Evolutionary conservation across 23 tunicate genomes (phyloP).

Genomic region (Diplosoma virens): DNA sequence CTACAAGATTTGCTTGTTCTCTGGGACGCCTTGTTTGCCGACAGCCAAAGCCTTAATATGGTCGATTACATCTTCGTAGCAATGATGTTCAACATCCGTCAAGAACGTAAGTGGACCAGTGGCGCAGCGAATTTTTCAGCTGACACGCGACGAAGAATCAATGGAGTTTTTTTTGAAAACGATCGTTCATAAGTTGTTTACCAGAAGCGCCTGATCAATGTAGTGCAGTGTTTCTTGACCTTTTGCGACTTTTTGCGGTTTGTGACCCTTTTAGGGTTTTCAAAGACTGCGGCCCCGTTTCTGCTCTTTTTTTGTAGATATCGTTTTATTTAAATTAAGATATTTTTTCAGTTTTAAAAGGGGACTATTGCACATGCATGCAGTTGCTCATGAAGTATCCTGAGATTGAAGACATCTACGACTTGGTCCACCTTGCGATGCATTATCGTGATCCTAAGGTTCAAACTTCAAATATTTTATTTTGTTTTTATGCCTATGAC

Average conservation of each 20-base stretch:
- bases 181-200: too few relatives aligned
- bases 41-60: constrained; percentile 61
- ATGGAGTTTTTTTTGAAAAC: too few relatives aligned
- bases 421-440: constrained; percentile 61
- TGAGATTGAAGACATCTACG: constrained; percentile 74
- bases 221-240: too few relatives aligned
- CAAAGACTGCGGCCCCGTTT: too few relatives aligned
- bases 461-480: background rate
- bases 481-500: background rate
- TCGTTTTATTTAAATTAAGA: too few relatives aligned
- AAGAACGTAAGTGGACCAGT: constrained; percentile 63
- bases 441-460: constrained; percentile 51
- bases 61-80: constrained; percentile 96
- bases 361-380: constrained; percentile 74
- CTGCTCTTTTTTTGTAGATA: too few relatives aligned
- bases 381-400: constrained; percentile 81
- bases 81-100: constrained; percentile 69
- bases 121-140: too few relatives aligned
- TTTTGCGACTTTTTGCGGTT: too few relatives aligned
- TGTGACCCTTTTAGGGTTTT: too few relatives aligned
- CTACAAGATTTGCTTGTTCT: constrained; percentile 88
- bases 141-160: too few relatives aligned
- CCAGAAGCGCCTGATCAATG: too few relatives aligned
- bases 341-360: constrained; percentile 33
- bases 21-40: constrained; percentile 97